phyloP scores from a whole-genome alignment of 2,113 vertebrate genomes.

The Gadus macrocephalus region DNA sequence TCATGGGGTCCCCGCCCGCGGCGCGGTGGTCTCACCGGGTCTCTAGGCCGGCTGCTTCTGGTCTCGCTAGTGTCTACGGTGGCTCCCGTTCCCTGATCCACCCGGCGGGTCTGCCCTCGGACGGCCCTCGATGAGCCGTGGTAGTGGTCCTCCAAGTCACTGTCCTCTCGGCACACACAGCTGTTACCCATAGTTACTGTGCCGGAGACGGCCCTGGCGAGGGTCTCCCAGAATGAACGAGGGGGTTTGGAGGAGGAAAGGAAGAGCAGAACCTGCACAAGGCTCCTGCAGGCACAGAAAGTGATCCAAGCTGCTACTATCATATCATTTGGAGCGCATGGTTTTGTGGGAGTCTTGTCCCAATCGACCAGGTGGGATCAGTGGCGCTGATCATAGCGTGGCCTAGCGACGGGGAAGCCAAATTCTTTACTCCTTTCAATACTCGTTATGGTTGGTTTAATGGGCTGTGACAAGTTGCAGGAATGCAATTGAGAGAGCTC shows the following conservation, averaged over 20 bases:
- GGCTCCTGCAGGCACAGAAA: constrained; percentile 96
- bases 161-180: constrained; percentile 94
- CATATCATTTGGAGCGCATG: constrained; percentile 95
- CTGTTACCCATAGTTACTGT: constrained; percentile 89
- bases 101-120: constrained; percentile 71
- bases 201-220: constrained; percentile 63
- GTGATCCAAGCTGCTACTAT: constrained; percentile 93
- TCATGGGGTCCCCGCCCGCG: constrained; percentile 94
- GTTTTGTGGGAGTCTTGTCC: constrained; percentile 64
- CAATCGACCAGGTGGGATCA: constrained; percentile 55
- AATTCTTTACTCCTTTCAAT: constrained; percentile 6
- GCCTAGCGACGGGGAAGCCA: constrained; percentile 19
- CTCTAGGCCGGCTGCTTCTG: constrained; percentile 82
- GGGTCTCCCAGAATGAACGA: constrained; percentile 75
- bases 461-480: constrained; percentile 10
- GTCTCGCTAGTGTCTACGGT: constrained; percentile 65
- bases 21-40: constrained; percentile 90
- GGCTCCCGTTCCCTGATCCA: constrained; percentile 67
- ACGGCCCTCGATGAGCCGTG: constrained; percentile 65
- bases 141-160: constrained; percentile 84
- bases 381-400: constrained; percentile 48
- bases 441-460: constrained; percentile 17
- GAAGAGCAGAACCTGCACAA: constrained; percentile 85
- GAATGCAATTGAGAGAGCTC: constrained; percentile 9
- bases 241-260: constrained; percentile 82